A percentile compares a stretch with the other conserved stretches of the same genome.
These are phyloP conservation scores for Pseudococcus jackbeardsleyi DNA, from an alignment of 2,888 invertebrate species.

Conservation along the genomic window DNA sequence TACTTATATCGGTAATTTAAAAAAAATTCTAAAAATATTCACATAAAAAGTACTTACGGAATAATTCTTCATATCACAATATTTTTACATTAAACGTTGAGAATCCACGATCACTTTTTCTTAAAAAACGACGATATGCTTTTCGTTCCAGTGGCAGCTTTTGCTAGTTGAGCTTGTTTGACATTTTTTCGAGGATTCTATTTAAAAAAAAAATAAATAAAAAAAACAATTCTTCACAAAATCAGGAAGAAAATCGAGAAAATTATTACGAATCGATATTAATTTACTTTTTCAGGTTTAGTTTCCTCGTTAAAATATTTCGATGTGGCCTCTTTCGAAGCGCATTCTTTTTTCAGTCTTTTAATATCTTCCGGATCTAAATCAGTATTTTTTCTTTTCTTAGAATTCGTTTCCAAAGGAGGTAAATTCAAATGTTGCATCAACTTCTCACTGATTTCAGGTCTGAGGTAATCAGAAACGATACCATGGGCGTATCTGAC, in stretches of 20 bases:
- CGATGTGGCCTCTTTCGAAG: constrained; percentile 32
- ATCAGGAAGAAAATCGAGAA: background rate
- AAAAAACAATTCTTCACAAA: background rate
- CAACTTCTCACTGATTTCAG: constrained; percentile 77
- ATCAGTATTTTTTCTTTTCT: constrained; percentile 70
- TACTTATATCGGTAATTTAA: background rate
- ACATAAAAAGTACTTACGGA: background rate
- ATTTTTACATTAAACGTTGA: background rate
- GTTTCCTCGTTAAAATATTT: constrained; percentile 35
- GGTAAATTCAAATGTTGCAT: constrained; percentile 78
- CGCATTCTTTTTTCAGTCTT: constrained; percentile 67
- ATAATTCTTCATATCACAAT: background rate
- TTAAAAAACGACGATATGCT: constrained; percentile 85
- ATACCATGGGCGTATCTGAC: constrained; percentile 83
- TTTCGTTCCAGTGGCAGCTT: constrained; percentile 84
- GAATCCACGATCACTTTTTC: constrained; percentile 73
- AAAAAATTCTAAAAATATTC: background rate
- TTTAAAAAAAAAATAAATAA: too few relatives aligned
- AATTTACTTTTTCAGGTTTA: constrained; percentile 41
- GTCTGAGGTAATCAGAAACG: constrained; percentile 82
- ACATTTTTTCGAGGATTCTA: constrained; percentile 72
- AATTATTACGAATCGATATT: background rate
- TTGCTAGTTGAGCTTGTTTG: constrained; percentile 82
- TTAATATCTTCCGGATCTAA: constrained; percentile 70
- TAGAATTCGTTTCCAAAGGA: constrained; percentile 73